Evolutionary conservation across 2,797 vertebrate species (phyloP).

Genomic region (Dermochelys coriacea): DNA sequence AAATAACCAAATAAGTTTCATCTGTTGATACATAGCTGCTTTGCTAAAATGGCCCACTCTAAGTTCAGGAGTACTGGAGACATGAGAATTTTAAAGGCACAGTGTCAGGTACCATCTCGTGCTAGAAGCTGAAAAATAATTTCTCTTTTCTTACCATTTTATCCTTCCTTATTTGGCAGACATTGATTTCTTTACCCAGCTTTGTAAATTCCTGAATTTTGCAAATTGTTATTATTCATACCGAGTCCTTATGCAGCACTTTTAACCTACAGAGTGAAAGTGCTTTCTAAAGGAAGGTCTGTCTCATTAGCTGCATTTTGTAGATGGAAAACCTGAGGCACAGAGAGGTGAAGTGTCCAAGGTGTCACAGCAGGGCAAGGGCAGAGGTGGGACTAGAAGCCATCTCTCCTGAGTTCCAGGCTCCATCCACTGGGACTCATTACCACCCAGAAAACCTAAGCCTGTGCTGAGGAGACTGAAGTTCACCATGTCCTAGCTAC

Average conservation of each 20-base stretch:
- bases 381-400: background rate
- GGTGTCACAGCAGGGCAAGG: background rate
- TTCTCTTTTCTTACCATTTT: slow-evolving; percentile 14
- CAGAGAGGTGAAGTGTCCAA: background rate
- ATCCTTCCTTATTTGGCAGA: slow-evolving; percentile 45
- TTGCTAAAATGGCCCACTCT: slow-evolving; percentile 64
- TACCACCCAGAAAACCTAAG: background rate
- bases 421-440: background rate
- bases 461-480: background rate
- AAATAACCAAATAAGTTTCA: slow-evolving; percentile 42
- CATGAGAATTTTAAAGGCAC: slow-evolving; percentile 3
- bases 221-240: slow-evolving; percentile 19
- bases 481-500: background rate
- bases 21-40: slow-evolving; percentile 43
- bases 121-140: slow-evolving; percentile 18
- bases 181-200: slow-evolving; percentile 30
- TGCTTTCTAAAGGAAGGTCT: background rate
- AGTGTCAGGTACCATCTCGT: background rate
- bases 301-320: background rate
- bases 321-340: slow-evolving; percentile 5
- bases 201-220: background rate
- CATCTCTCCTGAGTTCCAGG: background rate
- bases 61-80: slow-evolving; percentile 46
- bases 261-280: background rate
- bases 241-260: background rate